A percentile compares a stretch with the other conserved stretches of the same genome.
phyloP scores from a whole-genome alignment of 2,797 vertebrate genomes.

The Malurus splendens region DNA sequence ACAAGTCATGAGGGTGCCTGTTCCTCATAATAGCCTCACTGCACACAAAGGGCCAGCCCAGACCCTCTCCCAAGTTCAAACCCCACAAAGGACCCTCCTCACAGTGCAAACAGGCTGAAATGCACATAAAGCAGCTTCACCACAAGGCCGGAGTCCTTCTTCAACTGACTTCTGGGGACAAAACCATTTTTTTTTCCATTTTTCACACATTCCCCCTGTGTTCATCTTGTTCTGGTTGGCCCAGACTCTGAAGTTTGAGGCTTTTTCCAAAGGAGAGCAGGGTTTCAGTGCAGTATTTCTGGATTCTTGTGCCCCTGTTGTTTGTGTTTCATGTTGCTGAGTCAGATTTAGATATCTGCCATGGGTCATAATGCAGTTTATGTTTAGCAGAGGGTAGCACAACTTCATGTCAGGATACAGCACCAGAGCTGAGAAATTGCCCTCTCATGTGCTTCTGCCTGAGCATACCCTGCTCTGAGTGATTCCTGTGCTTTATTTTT shows the following conservation, averaged over 20 bases:
- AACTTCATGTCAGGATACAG: background rate
- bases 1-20: background rate
- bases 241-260: background rate
- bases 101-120: background rate
- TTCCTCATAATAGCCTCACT: background rate
- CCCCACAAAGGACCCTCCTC: background rate
- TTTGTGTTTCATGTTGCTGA: background rate
- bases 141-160: background rate
- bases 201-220: background rate
- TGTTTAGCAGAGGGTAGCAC: background rate
- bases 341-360: background rate
- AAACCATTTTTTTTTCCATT: background rate
- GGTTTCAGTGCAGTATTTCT: background rate
- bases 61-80: background rate
- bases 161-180: background rate
- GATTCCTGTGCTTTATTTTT: background rate
- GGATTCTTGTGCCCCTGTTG: background rate
- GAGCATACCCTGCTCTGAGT: background rate
- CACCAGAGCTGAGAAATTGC: background rate
- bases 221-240: background rate
- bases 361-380: background rate
- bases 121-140: background rate
- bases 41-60: background rate
- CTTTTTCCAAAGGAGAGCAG: background rate
- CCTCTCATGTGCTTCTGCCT: rapidly evolving